phyloP scores from a whole-genome alignment of 2,113 vertebrate species.

The Peucedramus taeniatus region DNA sequence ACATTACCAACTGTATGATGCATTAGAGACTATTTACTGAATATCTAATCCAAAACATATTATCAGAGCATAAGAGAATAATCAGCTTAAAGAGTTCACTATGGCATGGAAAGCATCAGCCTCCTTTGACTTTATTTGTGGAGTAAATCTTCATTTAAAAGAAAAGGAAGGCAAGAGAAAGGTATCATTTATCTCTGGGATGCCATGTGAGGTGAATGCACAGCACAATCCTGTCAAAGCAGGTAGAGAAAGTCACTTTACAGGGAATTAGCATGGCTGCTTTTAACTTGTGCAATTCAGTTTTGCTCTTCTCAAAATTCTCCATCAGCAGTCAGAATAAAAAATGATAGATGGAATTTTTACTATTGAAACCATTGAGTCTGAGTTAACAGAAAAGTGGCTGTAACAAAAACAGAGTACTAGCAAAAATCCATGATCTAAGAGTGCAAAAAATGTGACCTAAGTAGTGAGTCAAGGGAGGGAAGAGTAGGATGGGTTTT shows the following conservation, averaged over 20 bases:
- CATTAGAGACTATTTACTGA: background rate
- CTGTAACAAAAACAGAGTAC: fast-evolving
- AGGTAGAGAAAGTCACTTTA: background rate
- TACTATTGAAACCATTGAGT: background rate
- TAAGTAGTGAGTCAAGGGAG: background rate
- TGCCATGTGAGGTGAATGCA: background rate
- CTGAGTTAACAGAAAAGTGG: background rate
- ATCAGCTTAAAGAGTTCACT: background rate
- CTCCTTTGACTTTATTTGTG: background rate
- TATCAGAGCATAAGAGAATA: background rate
- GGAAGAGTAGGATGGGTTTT: background rate
- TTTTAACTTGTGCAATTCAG: background rate
- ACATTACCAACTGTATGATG: background rate
- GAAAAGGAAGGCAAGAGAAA: background rate
- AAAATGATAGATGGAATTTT: background rate
- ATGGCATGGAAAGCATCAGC: background rate
- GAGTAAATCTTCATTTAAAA: background rate
- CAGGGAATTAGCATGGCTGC: background rate
- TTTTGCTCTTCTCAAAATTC: background rate
- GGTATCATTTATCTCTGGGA: background rate
- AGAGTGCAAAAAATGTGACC: background rate
- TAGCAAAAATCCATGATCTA: background rate
- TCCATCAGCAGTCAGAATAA: background rate
- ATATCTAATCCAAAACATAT: background rate
- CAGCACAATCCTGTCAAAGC: background rate